Evolutionary conservation across 2,113 vertebrate species (phyloP), one percentile per base, ranked within the genome.

Genomic region (Hypanus sabinus): DNA sequence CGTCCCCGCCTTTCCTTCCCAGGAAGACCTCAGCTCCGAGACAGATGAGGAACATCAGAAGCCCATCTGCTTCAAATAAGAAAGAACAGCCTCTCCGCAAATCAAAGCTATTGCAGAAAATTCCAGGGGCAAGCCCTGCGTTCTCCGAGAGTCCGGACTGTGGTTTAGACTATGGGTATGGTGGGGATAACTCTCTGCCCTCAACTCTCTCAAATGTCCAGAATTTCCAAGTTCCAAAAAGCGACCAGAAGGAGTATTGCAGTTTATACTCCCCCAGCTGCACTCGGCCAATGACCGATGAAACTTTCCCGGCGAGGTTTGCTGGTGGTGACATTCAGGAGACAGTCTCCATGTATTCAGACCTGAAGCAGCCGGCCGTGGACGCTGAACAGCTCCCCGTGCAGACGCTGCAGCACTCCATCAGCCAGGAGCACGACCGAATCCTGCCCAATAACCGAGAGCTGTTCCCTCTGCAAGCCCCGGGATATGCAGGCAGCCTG

Each of bases 221-320:
- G 94, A 97, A 96, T 95, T 99, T 98, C 24, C 96, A 98, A 77
- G 97, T 98, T 96, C 96, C 97, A 0, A 97, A 98, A 93, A 95
- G 97, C 93, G 99, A 99, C 87, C 97, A 98, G 95, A 99, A 98
- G 60, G 99, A 99, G 96, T 99, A 98, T 94, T 97, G 98, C 12
- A 98, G 98, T 95, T 98, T 98, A 70, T 99, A 99, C 95, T 99
- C 98, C 94, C 98, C 98, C 96, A 98, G 99, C 95, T 98, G 98
- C 0, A 99, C 98, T 95, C 99, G 98, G 30, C 98, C 99, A 1
- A 99, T 98, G 0, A 97, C 97, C 46, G 99, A 99, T 0, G 99
- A 99, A 95, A 98, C 98, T 94, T 99, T 98, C 22, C 97, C 97
- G 93, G 97, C 98, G 94, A 97, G 98, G 24, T 99, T 98, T 95